Percentiles rank a stretch among this genome's conserved stretches.
phyloP scores from a whole-genome alignment of 2,888 invertebrate species.

The Andrena dorsata region DNA sequence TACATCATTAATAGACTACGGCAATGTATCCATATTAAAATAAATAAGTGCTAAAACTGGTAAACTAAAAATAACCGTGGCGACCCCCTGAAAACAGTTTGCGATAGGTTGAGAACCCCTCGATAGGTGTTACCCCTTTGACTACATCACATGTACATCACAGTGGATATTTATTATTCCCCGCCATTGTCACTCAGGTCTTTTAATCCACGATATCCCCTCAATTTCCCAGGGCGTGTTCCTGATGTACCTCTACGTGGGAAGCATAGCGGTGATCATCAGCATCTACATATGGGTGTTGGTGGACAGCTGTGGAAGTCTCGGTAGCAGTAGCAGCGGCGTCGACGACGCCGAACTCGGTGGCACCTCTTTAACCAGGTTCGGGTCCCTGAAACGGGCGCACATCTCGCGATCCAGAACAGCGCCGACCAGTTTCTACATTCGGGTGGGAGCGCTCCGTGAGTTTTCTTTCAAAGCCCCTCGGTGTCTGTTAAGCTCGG shows the following conservation, averaged over 20 bases:
- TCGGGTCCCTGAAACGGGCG: conserved; percentile 86
- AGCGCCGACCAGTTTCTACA: conserved; percentile 86
- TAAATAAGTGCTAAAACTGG: too few relatives aligned
- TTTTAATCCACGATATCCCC: neutral
- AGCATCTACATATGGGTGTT: conserved; percentile 87
- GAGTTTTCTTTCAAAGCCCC: conserved; percentile 65
- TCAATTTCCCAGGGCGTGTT: conserved; percentile 84
- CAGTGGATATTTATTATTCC: too few relatives aligned
- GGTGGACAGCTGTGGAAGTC: conserved; percentile 86
- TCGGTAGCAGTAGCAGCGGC: conserved; percentile 75
- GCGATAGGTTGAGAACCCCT: too few relatives aligned
- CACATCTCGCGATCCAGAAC: conserved; percentile 86
- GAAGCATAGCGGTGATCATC: conserved; percentile 86
- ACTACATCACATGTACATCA: too few relatives aligned
- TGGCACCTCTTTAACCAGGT: conserved; percentile 84
- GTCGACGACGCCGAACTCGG: conserved; percentile 85
- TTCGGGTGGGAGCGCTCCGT: conserved; percentile 86
- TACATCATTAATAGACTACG: too few relatives aligned
- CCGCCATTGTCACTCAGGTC: neutral
- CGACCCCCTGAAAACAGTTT: too few relatives aligned
- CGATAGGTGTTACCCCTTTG: too few relatives aligned
- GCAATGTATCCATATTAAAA: too few relatives aligned
- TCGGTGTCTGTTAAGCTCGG: neutral
- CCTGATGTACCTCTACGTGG: conserved; percentile 86
- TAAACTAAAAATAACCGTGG: too few relatives aligned